These are phyloP conservation scores for Sarcophilus harrisii DNA, from an alignment of 2,797 vertebrate genomes.

Conservation along the genomic window DNA sequence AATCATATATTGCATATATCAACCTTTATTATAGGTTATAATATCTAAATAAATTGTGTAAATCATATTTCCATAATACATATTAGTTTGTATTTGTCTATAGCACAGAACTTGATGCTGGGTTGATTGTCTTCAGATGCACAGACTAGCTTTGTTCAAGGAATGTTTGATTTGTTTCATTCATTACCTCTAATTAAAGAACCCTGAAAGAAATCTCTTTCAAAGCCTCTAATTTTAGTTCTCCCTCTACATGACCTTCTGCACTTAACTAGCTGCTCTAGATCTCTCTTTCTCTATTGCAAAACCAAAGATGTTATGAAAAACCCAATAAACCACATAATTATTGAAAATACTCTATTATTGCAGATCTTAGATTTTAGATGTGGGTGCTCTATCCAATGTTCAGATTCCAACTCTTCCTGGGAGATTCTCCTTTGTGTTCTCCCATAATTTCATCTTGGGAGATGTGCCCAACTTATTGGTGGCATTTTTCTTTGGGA, in stretches of 20 bases:
- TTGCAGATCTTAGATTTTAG: neutral
- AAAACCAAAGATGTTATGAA: neutral
- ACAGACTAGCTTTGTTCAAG: neutral
- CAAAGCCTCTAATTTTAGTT: constrained; percentile 1
- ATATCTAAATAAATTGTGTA: neutral
- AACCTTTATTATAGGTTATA: neutral
- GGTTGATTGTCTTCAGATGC: neutral
- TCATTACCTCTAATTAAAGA: neutral
- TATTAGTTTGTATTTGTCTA: neutral
- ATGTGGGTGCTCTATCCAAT: neutral
- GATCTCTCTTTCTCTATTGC: neutral
- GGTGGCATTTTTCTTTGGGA: neutral
- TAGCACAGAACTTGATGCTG: neutral
- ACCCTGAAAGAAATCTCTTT: neutral
- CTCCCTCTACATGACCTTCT: neutral
- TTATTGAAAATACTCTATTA: neutral
- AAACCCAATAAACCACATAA: neutral
- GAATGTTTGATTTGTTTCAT: neutral
- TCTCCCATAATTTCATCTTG: neutral
- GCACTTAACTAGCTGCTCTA: neutral
- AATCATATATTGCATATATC: too few species aligned
- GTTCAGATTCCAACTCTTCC: neutral
- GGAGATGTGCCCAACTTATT: neutral
- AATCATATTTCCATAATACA: neutral
- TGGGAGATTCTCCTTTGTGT: neutral